These are phyloP conservation scores for Pongo abelii DNA, from an alignment of 2,113 vertebrate species.

Conservation along the genomic window DNA sequence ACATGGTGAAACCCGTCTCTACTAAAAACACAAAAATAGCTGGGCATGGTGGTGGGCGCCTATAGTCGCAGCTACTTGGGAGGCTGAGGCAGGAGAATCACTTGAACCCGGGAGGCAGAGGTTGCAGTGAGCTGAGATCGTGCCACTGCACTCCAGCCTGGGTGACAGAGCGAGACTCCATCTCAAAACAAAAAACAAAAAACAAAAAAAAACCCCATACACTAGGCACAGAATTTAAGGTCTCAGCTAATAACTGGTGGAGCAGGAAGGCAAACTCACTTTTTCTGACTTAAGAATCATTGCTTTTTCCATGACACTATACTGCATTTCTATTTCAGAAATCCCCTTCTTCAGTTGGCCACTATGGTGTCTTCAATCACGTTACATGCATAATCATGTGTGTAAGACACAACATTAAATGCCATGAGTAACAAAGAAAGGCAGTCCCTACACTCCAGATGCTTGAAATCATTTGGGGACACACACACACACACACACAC, in stretches of 20 bases:
- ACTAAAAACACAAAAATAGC: too few species aligned
- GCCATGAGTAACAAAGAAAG: background rate
- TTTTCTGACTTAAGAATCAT: background rate
- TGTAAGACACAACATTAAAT: background rate
- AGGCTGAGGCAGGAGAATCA: too few species aligned
- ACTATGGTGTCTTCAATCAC: background rate
- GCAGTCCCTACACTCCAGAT: background rate
- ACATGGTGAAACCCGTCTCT: too few species aligned
- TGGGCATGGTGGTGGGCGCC: too few species aligned
- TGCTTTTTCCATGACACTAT: background rate
- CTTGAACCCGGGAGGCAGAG: too few species aligned
- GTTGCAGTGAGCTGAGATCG: too few species aligned
- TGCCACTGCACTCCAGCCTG: too few species aligned
- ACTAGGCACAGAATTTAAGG: background rate
- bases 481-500: background rate
- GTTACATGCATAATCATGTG: background rate
- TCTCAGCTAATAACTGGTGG: background rate
- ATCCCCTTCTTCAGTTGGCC: background rate
- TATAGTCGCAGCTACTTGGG: too few species aligned
- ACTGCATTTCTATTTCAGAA: background rate
- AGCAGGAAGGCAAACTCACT: background rate
- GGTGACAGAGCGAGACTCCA: too few species aligned
- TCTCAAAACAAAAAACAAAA: too few species aligned
- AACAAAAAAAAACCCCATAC: background rate
- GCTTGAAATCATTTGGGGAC: background rate